Evolutionary conservation across 2,113 vertebrate species (phyloP).

Genomic region (Podarcis raffonei): DNA sequence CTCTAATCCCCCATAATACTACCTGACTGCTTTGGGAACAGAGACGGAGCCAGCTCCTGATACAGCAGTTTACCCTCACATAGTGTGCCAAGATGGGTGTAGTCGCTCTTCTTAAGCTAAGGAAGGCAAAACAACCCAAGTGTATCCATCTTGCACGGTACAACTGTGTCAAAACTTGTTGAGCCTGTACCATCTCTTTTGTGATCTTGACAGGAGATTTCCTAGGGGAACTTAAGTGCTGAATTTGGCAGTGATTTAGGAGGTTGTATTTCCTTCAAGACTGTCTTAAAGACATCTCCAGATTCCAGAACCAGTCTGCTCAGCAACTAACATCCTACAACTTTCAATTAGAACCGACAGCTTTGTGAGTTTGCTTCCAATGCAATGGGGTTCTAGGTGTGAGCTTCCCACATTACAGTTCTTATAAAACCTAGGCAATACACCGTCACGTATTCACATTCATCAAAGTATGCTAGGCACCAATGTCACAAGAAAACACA

Average conservation of each 20-base stretch:
- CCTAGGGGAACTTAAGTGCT: conserved; percentile 49
- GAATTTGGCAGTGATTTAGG: neutral
- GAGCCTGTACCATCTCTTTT: conserved; percentile 51
- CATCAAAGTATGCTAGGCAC: neutral
- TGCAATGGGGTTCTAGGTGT: too few species aligned
- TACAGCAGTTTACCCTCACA: conserved; percentile 12
- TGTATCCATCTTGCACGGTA: conserved; percentile 47
- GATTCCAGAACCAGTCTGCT: neutral
- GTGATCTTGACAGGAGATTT: conserved; percentile 59
- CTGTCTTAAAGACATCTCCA: neutral
- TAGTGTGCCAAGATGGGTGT: conserved; percentile 54
- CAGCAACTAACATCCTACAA: neutral
- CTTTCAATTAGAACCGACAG: too few species aligned
- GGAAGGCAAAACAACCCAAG: conserved; percentile 62
- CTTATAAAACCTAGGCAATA: neutral
- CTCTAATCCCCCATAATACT: conserved; percentile 50
- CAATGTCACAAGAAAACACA: neutral
- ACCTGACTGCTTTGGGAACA: conserved; percentile 40
- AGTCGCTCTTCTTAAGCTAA: conserved; percentile 52
- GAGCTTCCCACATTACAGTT: neutral
- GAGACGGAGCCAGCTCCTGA: conserved; percentile 43
- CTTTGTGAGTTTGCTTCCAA: neutral
- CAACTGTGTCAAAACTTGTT: conserved; percentile 69
- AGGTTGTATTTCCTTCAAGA: neutral
- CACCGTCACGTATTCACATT: neutral